Percentiles rank a stretch among this genome's conserved stretches.
phyloP scores from a whole-genome alignment of 2,888 invertebrate species.

The Diarsia dahlii region DNA sequence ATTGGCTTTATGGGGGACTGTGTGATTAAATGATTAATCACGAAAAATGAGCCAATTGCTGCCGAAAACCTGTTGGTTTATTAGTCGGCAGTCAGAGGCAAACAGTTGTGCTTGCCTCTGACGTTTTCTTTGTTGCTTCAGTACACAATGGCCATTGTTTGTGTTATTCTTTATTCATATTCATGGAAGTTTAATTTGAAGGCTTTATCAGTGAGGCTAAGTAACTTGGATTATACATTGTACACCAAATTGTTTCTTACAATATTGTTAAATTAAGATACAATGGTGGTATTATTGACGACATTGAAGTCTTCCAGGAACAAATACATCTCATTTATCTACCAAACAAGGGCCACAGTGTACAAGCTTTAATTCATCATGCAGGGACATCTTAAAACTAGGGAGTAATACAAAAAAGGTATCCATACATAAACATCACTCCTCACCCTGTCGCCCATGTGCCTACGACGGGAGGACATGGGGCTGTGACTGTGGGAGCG shows the following conservation, averaged over 20 bases:
- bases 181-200: constrained; percentile 4
- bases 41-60: constrained; percentile 44
- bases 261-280: not conserved
- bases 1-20: constrained; percentile 48
- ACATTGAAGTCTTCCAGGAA: not conserved
- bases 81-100: constrained; percentile 15
- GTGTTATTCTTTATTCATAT: constrained; percentile 11
- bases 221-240: not conserved
- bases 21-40: constrained; percentile 19
- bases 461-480: constrained; percentile 95
- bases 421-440: constrained; percentile 70
- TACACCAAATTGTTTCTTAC: not conserved
- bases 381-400: constrained; percentile 59
- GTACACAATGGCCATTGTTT: constrained; percentile 60
- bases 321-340: not conserved
- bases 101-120: constrained; percentile 27
- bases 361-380: constrained; percentile 39
- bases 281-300: not conserved
- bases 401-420: constrained; percentile 65
- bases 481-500: constrained; percentile 94
- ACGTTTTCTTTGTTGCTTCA: constrained; percentile 33
- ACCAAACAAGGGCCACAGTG: constrained; percentile 45
- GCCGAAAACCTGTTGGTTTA: not conserved
- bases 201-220: not conserved
- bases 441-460: constrained; percentile 93